Conservation (phyloP, 2,888 invertebrate species). For the Nemotelus pantherinus region DNA sequence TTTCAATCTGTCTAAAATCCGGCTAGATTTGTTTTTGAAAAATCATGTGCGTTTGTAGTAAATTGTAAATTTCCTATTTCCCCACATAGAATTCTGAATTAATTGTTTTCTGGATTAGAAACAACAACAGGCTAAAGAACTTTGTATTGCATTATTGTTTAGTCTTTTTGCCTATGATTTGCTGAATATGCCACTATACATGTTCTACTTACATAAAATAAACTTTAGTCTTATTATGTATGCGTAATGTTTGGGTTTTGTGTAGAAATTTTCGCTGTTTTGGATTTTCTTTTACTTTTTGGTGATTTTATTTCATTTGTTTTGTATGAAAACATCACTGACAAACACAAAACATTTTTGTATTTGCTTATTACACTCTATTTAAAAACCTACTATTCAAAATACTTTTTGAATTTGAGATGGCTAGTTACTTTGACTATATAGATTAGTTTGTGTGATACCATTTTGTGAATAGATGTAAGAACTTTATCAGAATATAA, state of each 20-base stretch:
- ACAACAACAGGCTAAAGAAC: neutral
- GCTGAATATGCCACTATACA: conserved; percentile 15
- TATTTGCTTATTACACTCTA: conserved; percentile 40
- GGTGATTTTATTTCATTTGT: neutral
- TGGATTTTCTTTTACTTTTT: conserved; percentile 1
- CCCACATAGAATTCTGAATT: conserved; percentile 3
- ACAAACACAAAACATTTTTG: conserved; percentile 11
- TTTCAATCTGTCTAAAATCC: too few species aligned
- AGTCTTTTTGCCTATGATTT: conserved; percentile 13
- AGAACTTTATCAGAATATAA: neutral
- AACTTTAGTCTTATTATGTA: conserved; percentile 6
- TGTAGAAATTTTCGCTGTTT: conserved; percentile 12
- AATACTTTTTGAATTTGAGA: conserved; percentile 17
- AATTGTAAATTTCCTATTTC: conserved; percentile 1
- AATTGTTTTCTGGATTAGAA: neutral
- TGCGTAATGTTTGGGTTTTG: conserved; percentile 21
- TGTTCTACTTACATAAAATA: neutral
- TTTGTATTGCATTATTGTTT: conserved; percentile 2
- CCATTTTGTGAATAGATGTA: neutral
- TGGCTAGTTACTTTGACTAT: conserved; percentile 13
- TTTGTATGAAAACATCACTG: neutral
- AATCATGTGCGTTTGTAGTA: neutral
- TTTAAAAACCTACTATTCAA: neutral
- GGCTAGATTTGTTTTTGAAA: neutral
- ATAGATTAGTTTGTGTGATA: conserved; percentile 35